Conservation (phyloP, 2,888 invertebrate species). For the Tenthredo amoena region DNA sequence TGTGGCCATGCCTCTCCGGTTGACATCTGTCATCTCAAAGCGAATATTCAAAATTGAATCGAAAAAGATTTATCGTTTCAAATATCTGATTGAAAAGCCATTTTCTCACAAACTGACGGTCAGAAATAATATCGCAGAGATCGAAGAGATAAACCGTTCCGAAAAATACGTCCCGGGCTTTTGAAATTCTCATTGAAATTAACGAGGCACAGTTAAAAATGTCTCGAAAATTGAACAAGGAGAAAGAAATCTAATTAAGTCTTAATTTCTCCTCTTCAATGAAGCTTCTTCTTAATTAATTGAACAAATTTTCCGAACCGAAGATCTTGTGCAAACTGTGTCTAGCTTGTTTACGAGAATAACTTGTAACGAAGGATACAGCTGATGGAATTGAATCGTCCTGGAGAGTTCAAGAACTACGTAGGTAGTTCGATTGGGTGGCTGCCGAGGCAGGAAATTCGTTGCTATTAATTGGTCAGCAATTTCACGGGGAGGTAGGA, state of each 20-base stretch:
- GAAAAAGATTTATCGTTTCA: neutral
- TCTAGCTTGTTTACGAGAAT: neutral
- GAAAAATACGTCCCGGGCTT: neutral
- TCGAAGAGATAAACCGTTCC: neutral
- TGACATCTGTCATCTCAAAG: constrained; percentile 19
- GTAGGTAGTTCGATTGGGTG: neutral
- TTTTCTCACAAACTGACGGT: neutral
- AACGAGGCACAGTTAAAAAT: neutral
- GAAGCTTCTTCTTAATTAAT: neutral
- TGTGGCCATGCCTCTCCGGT: neutral
- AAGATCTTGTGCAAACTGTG: neutral
- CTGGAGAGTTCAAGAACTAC: neutral
- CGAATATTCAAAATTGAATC: constrained; percentile 9
- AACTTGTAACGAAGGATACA: neutral
- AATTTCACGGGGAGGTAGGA: neutral
- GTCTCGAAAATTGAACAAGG: neutral
- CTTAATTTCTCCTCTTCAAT: neutral
- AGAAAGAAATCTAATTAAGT: neutral
- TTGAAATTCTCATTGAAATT: neutral
- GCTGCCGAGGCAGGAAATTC: neutral
- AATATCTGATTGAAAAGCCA: neutral
- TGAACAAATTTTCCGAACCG: neutral
- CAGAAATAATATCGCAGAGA: neutral
- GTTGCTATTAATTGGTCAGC: neutral
- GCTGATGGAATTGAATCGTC: neutral